phyloP scores from a whole-genome alignment of 2,797 vertebrate species.

The Platalea minor region DNA sequence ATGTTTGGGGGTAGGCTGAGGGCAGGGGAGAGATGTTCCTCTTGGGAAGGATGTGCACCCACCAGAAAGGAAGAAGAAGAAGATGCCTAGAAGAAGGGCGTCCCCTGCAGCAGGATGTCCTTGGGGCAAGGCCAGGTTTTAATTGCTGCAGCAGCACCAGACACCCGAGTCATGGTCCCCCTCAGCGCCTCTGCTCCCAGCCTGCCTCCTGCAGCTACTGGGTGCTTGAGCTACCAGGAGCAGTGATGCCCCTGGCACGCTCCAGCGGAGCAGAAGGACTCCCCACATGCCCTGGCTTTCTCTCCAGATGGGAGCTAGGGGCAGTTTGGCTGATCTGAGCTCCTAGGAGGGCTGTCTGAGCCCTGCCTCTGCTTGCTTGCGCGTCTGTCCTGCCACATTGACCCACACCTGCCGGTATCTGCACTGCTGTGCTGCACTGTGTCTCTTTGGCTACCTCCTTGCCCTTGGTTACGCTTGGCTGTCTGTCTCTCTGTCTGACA shows the following conservation, averaged over 20 bases:
- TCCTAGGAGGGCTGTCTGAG: neutral
- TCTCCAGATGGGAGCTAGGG: neutral
- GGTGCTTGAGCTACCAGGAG: neutral
- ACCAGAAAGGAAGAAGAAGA: neutral
- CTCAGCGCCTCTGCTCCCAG: neutral
- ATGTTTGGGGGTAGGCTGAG: neutral
- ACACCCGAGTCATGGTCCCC: neutral
- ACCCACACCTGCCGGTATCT: neutral
- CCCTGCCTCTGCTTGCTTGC: neutral
- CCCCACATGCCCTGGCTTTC: neutral
- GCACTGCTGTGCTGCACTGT: neutral
- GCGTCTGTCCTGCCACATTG: neutral
- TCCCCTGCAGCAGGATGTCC: neutral
- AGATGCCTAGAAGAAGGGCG: neutral
- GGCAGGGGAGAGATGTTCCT: neutral
- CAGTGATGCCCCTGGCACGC: neutral
- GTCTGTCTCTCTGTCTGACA: neutral
- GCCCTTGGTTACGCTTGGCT: neutral
- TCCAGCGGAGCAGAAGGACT: neutral
- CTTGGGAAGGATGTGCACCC: neutral
- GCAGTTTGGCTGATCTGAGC: neutral
- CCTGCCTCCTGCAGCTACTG: neutral
- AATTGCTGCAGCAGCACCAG: conserved; percentile 33
- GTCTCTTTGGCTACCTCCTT: neutral
- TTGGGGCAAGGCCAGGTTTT: conserved; percentile 31